Evolutionary conservation across 2,113 vertebrate species (phyloP).

Genomic region (Nerophis ophidion): DNA sequence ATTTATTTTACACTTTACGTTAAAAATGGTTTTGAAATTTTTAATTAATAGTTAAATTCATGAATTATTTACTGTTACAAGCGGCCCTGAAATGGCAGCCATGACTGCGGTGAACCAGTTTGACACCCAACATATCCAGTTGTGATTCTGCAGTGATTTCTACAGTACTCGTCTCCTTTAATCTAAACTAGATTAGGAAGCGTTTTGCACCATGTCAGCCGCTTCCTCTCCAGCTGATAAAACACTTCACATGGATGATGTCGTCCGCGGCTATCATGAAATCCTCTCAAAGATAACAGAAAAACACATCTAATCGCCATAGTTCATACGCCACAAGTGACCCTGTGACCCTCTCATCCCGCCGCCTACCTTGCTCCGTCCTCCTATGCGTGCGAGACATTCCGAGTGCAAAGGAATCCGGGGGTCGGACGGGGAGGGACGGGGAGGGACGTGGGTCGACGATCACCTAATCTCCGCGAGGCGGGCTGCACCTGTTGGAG

Average conservation of each 20-base stretch:
- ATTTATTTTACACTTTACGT: no score
- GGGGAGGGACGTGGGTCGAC: slow-evolving; percentile 18
- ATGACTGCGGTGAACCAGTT: no score
- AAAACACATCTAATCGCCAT: neutral
- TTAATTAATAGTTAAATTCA: no score
- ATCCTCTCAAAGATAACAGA: slow-evolving; percentile 2
- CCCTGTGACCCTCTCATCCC: slow-evolving; percentile 19
- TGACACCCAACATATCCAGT: neutral
- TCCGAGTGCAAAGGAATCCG: slow-evolving; percentile 57
- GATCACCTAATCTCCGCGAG: slow-evolving; percentile 61
- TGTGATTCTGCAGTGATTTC: neutral
- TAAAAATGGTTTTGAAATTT: no score
- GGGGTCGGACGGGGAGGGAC: slow-evolving; percentile 47
- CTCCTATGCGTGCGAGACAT: slow-evolving; percentile 47
- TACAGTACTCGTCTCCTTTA: neutral
- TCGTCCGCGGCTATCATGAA: neutral
- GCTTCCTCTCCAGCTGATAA: neutral
- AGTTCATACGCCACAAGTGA: slow-evolving; percentile 1
- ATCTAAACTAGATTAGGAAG: neutral
- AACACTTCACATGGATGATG: neutral
- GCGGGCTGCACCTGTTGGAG: slow-evolving; percentile 61
- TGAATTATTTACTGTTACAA: no score
- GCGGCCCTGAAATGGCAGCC: no score
- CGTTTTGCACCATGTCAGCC: neutral
- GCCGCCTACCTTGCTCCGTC: slow-evolving; percentile 45